Percentiles rank a stretch among this genome's conserved stretches.
Conservation (phyloP, 2,797 vertebrate species). For the Sarcophilus harrisii region DNA sequence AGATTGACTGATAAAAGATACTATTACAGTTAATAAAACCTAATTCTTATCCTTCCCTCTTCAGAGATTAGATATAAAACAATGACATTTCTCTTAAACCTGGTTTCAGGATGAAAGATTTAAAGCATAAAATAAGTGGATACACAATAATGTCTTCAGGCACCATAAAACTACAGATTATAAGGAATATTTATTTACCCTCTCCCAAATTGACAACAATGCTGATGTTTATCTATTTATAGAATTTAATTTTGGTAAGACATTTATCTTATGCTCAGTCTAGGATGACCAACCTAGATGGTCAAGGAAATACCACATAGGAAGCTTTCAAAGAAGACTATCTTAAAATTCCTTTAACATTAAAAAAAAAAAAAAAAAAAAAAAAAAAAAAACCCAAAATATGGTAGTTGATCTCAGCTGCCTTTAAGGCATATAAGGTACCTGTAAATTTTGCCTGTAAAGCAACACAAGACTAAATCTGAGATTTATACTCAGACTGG, state of each 20-base stretch:
- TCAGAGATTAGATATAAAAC: neutral
- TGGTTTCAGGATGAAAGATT: neutral
- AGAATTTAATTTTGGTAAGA: neutral
- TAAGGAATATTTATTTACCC: neutral
- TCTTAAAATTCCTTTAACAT: neutral
- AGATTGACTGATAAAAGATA: neutral
- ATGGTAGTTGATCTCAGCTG: neutral
- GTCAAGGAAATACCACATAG: neutral
- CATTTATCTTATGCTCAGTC: neutral
- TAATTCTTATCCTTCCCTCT: neutral
- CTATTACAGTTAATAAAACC: neutral
- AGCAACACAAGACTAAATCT: slow-evolving; percentile 17
- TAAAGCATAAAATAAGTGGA: neutral
- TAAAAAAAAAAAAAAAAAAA: neutral
- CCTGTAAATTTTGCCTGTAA: neutral
- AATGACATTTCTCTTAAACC: neutral
- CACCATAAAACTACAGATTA: neutral
- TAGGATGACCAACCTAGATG: neutral
- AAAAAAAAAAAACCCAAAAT: neutral
- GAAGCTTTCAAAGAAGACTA: neutral
- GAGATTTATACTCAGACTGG: neutral
- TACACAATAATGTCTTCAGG: neutral
- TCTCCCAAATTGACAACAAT: neutral
- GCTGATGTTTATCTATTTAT: neutral
- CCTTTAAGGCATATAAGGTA: neutral